Percentiles rank a stretch among this genome's conserved stretches.
Evolutionary conservation across 2,888 invertebrate genomes (phyloP).

Genomic region (Ophion slaviceki): DNA sequence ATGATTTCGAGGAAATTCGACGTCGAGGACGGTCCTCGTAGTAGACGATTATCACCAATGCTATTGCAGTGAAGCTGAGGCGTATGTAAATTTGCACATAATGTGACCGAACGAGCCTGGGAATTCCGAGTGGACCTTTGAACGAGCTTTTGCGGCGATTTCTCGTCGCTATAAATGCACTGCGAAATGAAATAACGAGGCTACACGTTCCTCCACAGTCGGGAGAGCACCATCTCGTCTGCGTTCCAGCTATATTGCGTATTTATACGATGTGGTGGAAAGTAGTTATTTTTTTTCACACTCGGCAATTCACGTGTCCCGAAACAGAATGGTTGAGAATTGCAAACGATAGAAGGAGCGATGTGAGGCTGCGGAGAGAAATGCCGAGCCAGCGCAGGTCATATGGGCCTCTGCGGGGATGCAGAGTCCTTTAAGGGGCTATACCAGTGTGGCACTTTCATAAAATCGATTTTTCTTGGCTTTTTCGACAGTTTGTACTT

Average conservation of each 20-base stretch:
- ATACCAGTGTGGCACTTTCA: too few species aligned
- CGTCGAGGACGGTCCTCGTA: too few species aligned
- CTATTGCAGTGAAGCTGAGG: slow-evolving; percentile 41
- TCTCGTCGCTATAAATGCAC: neutral
- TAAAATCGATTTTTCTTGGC: too few species aligned
- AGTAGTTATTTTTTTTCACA: neutral
- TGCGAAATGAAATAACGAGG: slow-evolving; percentile 12
- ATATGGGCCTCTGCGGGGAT: too few species aligned
- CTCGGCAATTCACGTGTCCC: neutral
- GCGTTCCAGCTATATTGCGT: neutral
- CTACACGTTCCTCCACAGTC: neutral
- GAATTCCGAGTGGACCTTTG: slow-evolving; percentile 66
- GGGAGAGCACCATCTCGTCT: neutral
- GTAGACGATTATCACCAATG: neutral
- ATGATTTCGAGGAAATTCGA: too few species aligned
- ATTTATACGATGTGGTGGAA: neutral
- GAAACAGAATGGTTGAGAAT: neutral
- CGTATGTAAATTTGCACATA: slow-evolving; percentile 74
- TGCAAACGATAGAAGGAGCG: neutral
- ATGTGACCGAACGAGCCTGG: slow-evolving; percentile 69
- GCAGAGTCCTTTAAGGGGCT: too few species aligned
- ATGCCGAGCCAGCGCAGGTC: neutral
- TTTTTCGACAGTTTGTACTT: too few species aligned
- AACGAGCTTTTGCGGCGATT: slow-evolving; percentile 38
- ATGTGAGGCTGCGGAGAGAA: neutral